Evolutionary conservation across 2,797 vertebrate species (phyloP).

Genomic region (Alfaro cultratus): DNA sequence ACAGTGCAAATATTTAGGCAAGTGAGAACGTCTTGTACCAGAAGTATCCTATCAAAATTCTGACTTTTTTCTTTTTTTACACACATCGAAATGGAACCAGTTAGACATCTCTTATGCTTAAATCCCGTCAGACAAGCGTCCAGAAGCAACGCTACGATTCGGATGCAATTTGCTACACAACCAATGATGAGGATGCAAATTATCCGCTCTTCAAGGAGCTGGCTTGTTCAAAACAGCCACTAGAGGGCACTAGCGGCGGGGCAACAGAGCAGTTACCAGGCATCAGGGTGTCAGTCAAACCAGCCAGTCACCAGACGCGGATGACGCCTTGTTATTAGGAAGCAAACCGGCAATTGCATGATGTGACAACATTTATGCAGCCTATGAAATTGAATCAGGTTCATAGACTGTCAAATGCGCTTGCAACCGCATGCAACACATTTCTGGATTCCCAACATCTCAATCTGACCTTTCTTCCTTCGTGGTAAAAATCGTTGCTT

Average conservation of each 20-base stretch:
- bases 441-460: background rate
- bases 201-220: background rate
- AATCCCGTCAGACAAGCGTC: background rate
- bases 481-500: background rate
- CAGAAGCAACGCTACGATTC: background rate
- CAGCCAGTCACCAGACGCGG: background rate
- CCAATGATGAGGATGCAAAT: background rate
- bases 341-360: background rate
- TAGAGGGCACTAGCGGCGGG: background rate
- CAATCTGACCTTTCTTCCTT: background rate
- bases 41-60: background rate
- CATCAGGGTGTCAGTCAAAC: background rate
- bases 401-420: background rate
- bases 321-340: background rate
- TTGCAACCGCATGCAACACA: background rate
- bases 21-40: background rate
- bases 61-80: background rate
- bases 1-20: background rate
- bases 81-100: background rate
- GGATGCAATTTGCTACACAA: background rate
- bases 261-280: background rate
- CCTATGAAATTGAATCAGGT: background rate
- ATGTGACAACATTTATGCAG: background rate
- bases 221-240: background rate
- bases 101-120: background rate